These are phyloP conservation scores for Hirundichthys speculiger DNA, from an alignment of 2,113 vertebrate genomes.

Conservation along the genomic window DNA sequence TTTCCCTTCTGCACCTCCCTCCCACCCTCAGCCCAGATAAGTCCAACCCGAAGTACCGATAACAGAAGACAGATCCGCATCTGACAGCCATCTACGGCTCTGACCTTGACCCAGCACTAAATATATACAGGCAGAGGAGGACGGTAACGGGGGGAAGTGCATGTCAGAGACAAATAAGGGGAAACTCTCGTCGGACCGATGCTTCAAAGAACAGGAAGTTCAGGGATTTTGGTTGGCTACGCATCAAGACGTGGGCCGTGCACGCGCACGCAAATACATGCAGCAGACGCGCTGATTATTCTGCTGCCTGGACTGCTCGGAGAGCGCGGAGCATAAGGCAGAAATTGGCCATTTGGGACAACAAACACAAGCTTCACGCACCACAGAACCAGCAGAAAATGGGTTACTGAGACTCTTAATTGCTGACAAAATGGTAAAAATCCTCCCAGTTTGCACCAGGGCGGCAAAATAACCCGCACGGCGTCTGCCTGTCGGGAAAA, in stretches of 20 bases:
- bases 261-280: constrained; percentile 5
- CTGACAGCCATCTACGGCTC: constrained; percentile 35
- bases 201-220: constrained; percentile 35
- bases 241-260: constrained; percentile 21
- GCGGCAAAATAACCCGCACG: constrained; percentile 26
- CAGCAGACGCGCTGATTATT: constrained; percentile 45
- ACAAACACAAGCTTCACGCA: constrained; percentile 56
- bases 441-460: constrained; percentile 39
- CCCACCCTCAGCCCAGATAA: constrained; percentile 12
- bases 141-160: constrained; percentile 29
- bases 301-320: constrained; percentile 67
- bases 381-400: constrained; percentile 57
- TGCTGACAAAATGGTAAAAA: constrained; percentile 70
- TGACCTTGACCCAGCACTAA: constrained; percentile 60
- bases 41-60: constrained; percentile 23
- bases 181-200: constrained; percentile 28
- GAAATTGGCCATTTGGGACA: constrained; percentile 74
- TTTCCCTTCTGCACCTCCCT: constrained; percentile 23
- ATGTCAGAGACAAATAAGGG: constrained; percentile 6
- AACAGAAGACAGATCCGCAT: constrained; percentile 50
- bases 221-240: constrained; percentile 6
- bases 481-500: constrained; percentile 18
- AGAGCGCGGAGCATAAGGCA: constrained; percentile 65
- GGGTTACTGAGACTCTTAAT: constrained; percentile 63
- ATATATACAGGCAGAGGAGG: constrained; percentile 45